A percentile compares a stretch with the other conserved stretches of the same genome.
These are phyloP conservation scores for Nyctalus aviator DNA, from an alignment of 2,797 vertebrate genomes.

Conservation along the genomic window DNA sequence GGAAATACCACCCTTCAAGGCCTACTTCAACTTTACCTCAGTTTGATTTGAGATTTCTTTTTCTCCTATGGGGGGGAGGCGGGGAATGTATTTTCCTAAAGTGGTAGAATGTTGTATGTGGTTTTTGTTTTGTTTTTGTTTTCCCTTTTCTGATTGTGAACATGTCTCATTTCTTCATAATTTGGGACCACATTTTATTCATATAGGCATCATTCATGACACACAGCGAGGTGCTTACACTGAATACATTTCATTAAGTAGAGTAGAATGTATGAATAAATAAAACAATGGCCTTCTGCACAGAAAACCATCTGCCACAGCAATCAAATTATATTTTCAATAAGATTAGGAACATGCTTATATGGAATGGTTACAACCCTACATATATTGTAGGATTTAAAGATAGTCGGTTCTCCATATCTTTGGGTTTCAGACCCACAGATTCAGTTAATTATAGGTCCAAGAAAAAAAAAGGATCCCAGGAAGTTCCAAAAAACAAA, in stretches of 20 bases:
- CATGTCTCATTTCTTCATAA: not conserved
- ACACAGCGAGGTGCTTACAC: not conserved
- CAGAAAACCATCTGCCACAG: not conserved
- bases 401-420: not conserved
- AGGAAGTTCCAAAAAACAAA: not conserved
- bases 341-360: not conserved
- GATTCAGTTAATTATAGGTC: not conserved
- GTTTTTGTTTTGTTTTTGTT: no score
- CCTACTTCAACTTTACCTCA: not conserved
- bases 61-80: not conserved
- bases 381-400: not conserved
- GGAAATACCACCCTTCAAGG: not conserved
- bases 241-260: not conserved
- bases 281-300: not conserved
- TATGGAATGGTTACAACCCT: not conserved
- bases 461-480: no score
- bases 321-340: constrained; percentile 29
- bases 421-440: not conserved
- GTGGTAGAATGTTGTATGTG: not conserved
- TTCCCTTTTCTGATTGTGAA: not conserved
- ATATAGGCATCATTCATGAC: not conserved
- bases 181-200: not conserved
- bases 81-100: constrained; percentile 21
- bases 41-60: not conserved
- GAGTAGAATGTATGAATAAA: not conserved